Base-by-base conservation (phyloP, 2,888 invertebrate species). In the Hemithea aestivaria region DNA sequence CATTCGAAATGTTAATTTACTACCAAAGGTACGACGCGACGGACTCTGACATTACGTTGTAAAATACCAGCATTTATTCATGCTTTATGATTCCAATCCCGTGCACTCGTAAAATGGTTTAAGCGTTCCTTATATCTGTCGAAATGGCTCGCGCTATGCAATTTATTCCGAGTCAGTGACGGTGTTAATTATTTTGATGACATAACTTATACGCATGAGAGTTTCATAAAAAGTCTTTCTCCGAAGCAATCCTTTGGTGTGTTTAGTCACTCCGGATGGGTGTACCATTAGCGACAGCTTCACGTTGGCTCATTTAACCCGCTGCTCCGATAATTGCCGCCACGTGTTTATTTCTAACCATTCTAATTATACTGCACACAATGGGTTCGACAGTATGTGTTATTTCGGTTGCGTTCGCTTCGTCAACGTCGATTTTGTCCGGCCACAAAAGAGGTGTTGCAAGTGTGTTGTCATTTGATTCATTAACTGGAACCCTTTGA, bases 301-400 rank as follows among this genome's bases (percentile, higher is more conserved):
- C 79, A 76, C 70, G 73, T 74, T 79, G 85, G 75, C 83, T 87
- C 87, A 85, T 87, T 87, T 84, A 84, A 82, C 83, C 76, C 81
- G 79, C 76, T 78, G 75, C 80, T 64, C 76, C 78, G 84, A 83
- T 87, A 87, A 87, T 87, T 87, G 85, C 87, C 78, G 76, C 82
- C 87, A 87, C 82, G 87, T 87, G 87, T 81, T 82, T 87, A 84
- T 85, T 84, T 82, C 74, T 61, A 74, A 73, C 72, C 75, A 62
- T 65, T 77, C 84, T 87, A 85, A 82, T 84, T 82, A 80, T 84
- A 83, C 66, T 67, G 65, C 74, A 70, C 76, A 85, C 85, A 87
- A 87, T 87, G 84, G 84, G 78, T 82, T 81, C 75, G 81, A 84
- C 83, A 81, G 80, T 81, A 82, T 82, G 61, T 70, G 78, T 73